Evolutionary conservation across 2,113 vertebrate genomes (phyloP).

Genomic region (Glareola pratincola): DNA sequence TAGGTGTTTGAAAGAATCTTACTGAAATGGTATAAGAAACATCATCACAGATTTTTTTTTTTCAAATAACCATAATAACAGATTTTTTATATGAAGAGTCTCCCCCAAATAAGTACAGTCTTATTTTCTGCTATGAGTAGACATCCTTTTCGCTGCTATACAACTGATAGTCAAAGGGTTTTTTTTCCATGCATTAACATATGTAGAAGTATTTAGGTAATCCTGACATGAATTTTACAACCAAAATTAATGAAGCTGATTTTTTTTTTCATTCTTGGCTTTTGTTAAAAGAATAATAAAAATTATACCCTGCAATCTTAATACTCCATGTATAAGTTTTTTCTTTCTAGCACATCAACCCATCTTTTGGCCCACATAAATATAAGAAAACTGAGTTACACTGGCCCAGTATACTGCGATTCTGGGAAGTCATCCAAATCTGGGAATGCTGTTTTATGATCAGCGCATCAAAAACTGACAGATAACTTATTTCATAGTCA

Average conservation of each 20-base stretch:
- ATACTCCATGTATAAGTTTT: not conserved
- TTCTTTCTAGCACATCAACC: not conserved
- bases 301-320: not conserved
- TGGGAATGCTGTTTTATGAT: not conserved
- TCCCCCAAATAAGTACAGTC: not conserved
- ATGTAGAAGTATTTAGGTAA: not conserved
- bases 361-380: not conserved
- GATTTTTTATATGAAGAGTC: not conserved
- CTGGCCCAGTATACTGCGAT: not conserved
- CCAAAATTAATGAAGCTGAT: not conserved
- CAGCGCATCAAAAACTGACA: not conserved
- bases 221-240: not conserved
- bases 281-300: not conserved
- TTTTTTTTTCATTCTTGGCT: not conserved
- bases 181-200: not conserved
- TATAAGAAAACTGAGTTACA: not conserved
- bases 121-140: conserved; percentile 14
- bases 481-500: not conserved
- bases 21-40: not conserved
- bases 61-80: not conserved
- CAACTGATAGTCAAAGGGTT: not conserved
- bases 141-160: not conserved
- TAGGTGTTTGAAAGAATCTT: not conserved
- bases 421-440: conserved; percentile 10
- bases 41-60: not conserved